Conservation (phyloP, 2,888 invertebrate genomes). For the Prosopocoilus inquinatus region DNA sequence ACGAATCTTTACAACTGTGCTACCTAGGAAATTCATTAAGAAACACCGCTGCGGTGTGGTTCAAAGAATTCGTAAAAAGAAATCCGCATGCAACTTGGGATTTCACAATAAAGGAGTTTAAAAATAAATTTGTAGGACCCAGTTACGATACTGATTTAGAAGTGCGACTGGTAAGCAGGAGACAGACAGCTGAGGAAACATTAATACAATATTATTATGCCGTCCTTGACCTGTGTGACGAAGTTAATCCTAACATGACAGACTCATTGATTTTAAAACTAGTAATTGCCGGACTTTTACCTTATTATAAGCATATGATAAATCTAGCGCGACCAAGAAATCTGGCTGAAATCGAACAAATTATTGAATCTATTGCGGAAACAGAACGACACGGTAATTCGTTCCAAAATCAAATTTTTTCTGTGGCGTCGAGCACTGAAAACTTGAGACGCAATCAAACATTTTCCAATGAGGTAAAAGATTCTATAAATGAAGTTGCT, state of each 20-base stretch:
- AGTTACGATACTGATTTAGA: background rate
- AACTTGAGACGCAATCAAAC: no score
- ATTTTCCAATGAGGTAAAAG: no score
- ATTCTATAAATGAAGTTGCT: no score
- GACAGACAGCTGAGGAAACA: background rate
- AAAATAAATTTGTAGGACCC: background rate
- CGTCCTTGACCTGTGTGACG: background rate
- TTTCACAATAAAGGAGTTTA: background rate
- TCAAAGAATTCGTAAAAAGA: background rate
- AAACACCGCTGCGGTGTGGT: background rate
- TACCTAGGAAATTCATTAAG: background rate
- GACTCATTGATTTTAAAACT: background rate
- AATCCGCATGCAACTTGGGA: background rate
- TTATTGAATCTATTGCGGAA: background rate
- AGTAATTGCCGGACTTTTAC: background rate
- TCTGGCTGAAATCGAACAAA: background rate
- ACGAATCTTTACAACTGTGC: background rate
- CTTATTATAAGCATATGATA: background rate
- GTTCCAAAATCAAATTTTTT: background rate
- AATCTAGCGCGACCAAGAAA: background rate
- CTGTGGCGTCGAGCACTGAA: no score
- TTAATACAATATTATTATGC: background rate
- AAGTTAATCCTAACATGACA: background rate
- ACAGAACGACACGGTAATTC: background rate
- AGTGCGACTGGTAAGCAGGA: background rate